Evolutionary conservation across 2,888 invertebrate genomes (phyloP).

Genomic region (Pristionchus entomophagus): DNA sequence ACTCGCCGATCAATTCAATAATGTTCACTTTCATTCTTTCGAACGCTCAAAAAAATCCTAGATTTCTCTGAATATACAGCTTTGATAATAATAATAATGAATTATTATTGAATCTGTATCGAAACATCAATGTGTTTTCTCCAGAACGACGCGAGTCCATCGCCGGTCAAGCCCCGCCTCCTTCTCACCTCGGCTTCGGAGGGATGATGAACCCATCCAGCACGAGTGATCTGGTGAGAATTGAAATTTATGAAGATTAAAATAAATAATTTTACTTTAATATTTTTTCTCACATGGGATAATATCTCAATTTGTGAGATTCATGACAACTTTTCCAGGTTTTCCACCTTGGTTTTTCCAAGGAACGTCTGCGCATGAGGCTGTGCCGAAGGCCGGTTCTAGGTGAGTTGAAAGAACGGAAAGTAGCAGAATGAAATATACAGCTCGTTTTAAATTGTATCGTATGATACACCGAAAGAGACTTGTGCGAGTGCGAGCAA

Average conservation of each 20-base stretch:
- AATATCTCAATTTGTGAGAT: no score
- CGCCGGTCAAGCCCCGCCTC: background rate
- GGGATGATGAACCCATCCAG: background rate
- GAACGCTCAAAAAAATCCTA: no score
- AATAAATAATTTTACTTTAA: background rate
- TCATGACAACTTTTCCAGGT: constrained; percentile 9
- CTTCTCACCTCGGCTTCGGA: background rate
- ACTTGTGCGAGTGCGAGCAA: no score
- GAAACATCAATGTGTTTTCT: no score
- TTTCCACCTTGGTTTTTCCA: constrained; percentile 54
- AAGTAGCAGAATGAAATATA: background rate
- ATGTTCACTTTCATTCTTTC: background rate
- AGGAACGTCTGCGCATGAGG: constrained; percentile 54
- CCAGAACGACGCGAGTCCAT: constrained; percentile 41
- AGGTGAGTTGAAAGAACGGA: constrained; percentile 47
- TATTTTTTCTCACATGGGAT: no score
- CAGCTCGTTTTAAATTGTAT: no score
- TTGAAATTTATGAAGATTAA: background rate
- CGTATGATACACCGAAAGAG: no score
- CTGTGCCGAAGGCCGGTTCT: constrained; percentile 54
- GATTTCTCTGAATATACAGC: no score
- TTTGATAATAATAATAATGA: no score
- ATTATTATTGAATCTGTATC: background rate
- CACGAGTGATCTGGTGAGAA: constrained; percentile 29
- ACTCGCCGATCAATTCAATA: no score